Percentiles rank a stretch among this genome's conserved stretches.
Conservation (phyloP, 2,888 invertebrate genomes). For the Ptilodon capucinus region DNA sequence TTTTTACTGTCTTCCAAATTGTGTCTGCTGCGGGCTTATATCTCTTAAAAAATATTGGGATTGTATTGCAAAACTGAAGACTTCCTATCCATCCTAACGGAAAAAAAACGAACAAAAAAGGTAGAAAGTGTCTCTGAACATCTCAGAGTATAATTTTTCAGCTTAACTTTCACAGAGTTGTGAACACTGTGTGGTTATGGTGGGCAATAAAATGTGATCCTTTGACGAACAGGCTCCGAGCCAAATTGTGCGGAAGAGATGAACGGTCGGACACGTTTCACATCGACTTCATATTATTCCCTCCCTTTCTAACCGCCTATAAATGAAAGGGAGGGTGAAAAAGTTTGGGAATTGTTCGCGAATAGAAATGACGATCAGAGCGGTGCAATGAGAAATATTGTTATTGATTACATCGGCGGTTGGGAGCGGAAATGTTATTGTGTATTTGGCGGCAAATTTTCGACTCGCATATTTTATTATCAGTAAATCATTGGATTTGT, state of each 20-base stretch:
- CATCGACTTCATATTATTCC: neutral
- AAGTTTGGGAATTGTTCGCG: neutral
- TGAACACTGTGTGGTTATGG: constrained; percentile 5
- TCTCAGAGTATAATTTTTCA: constrained; percentile 11
- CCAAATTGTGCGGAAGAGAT: constrained; percentile 54
- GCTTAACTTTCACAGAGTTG: constrained; percentile 7
- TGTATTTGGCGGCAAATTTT: constrained; percentile 4
- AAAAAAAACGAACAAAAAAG: no score
- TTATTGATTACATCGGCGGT: constrained; percentile 18
- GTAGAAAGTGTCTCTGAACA: no score
- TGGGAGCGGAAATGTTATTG: constrained; percentile 12
- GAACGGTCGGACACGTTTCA: constrained; percentile 23
- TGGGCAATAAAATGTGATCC: constrained; percentile 28
- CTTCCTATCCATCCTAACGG: no score
- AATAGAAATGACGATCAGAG: constrained; percentile 15
- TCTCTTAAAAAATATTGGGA: no score
- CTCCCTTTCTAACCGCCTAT: neutral
- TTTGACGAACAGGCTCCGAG: constrained; percentile 20
- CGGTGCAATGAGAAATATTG: constrained; percentile 13
- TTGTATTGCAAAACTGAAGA: no score
- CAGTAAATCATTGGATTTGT: no score
- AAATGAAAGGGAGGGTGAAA: neutral
- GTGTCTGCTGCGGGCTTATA: no score
- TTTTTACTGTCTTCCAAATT: neutral
- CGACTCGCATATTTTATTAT: no score